Evolutionary conservation across 2,113 vertebrate species (phyloP).

Genomic region (Regulus satrapa): DNA sequence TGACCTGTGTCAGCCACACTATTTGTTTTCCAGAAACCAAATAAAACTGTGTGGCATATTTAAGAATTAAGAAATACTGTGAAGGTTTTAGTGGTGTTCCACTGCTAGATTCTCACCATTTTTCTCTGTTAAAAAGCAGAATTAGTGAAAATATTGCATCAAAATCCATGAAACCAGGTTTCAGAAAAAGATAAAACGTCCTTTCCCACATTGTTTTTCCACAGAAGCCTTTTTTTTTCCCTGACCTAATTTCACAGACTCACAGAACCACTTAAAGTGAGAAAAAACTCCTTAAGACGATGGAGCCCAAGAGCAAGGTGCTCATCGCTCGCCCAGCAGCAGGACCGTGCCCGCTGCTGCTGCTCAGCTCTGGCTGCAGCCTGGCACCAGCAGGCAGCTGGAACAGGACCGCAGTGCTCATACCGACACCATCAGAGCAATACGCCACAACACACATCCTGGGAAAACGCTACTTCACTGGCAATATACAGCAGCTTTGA

Average conservation of each 20-base stretch:
- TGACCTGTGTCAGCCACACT: not conserved
- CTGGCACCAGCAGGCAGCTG: rapidly evolving
- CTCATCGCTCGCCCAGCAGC: rapidly evolving
- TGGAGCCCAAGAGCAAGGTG: rapidly evolving
- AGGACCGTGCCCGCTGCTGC: rapidly evolving
- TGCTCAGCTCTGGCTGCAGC: too few species aligned
- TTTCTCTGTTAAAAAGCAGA: not conserved
- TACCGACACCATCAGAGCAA: not conserved
- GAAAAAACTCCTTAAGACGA: too few species aligned
- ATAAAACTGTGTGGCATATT: not conserved
- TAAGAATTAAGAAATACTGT: not conserved
- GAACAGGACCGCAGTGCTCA: rapidly evolving
- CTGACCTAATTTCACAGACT: not conserved
- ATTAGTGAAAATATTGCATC: not conserved
- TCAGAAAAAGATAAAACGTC: not conserved
- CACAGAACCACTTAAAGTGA: too few species aligned
- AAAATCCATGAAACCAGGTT: not conserved
- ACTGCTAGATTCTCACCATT: not conserved
- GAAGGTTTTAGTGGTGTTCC: not conserved
- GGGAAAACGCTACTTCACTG: not conserved
- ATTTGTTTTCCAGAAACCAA: not conserved
- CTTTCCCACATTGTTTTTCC: rapidly evolving
- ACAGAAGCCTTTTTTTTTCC: not conserved
- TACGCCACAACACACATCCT: rapidly evolving
- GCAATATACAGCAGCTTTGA: not conserved